A percentile compares a stretch with the other conserved stretches of the same genome.
phyloP scores from a whole-genome alignment of 2,797 vertebrate genomes.

The Pristis pectinata region DNA sequence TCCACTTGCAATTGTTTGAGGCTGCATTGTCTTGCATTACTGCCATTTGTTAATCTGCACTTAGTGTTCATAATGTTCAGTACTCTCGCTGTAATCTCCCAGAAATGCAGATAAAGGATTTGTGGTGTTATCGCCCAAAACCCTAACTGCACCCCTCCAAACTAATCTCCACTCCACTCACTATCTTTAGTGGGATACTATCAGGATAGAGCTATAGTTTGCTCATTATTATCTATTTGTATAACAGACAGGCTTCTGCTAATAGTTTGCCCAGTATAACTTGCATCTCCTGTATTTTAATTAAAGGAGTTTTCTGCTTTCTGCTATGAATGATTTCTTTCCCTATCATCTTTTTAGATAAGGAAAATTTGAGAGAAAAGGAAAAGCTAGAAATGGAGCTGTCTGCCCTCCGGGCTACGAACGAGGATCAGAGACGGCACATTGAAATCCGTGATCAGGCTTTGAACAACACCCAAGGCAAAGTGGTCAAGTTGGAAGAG shows the following conservation, averaged over 20 bases:
- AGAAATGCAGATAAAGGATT: neutral
- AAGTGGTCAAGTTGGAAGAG: conserved; percentile 94
- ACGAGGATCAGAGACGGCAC: conserved; percentile 91
- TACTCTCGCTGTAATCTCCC: neutral
- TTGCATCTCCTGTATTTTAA: neutral
- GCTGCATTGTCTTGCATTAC: neutral
- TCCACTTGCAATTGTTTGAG: neutral
- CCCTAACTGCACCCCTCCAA: neutral
- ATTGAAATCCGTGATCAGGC: conserved; percentile 97
- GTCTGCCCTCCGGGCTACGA: conserved; percentile 76
- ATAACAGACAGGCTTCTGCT: neutral
- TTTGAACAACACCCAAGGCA: conserved; percentile 91
- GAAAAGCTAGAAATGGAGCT: conserved; percentile 93
- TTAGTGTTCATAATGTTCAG: neutral
- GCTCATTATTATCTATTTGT: neutral
- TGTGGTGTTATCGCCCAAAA: neutral
- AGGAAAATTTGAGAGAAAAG: conserved; percentile 84
- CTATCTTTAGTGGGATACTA: neutral
- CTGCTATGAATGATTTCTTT: neutral
- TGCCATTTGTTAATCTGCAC: neutral
- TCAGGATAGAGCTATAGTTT: neutral
- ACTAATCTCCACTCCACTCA: too few species aligned
- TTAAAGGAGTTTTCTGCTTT: neutral
- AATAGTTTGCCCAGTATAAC: neutral
- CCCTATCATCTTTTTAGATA: conserved; percentile 60